phyloP scores from a whole-genome alignment of 2,113 vertebrate genomes.

The Cichladusa arquata region DNA sequence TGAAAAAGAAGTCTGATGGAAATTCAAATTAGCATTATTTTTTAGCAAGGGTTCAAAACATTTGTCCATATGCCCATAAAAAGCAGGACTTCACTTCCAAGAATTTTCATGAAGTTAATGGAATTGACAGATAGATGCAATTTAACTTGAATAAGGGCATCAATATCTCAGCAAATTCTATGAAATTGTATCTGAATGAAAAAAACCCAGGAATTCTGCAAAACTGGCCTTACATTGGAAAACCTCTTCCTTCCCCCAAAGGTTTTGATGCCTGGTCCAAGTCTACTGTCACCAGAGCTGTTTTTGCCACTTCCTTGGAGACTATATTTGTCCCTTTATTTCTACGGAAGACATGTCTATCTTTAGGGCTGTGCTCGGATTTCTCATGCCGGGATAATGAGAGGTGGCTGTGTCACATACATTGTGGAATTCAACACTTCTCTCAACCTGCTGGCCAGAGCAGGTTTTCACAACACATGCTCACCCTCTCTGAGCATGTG shows the following conservation, averaged over 20 bases:
- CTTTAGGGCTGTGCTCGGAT: slow-evolving; percentile 40
- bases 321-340: slow-evolving; percentile 48
- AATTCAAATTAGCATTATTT: neutral
- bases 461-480: slow-evolving; percentile 19
- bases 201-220: neutral
- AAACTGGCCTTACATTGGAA: neutral
- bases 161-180: neutral
- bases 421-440: slow-evolving; percentile 3
- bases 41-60: neutral
- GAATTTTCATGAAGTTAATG: neutral
- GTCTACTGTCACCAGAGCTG: slow-evolving; percentile 2
- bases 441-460: slow-evolving; percentile 12
- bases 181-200: neutral
- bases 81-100: neutral
- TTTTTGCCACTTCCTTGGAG: neutral
- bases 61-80: neutral
- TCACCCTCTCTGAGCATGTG: neutral
- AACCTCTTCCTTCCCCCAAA: neutral
- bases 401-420: slow-evolving; percentile 36
- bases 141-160: neutral
- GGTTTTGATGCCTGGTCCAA: neutral
- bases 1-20: neutral
- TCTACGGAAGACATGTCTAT: slow-evolving; percentile 19
- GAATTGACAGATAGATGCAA: neutral
- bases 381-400: slow-evolving; percentile 45